Conservation (phyloP, 2,888 invertebrate species). For the Rhorus exstirpatorius region DNA sequence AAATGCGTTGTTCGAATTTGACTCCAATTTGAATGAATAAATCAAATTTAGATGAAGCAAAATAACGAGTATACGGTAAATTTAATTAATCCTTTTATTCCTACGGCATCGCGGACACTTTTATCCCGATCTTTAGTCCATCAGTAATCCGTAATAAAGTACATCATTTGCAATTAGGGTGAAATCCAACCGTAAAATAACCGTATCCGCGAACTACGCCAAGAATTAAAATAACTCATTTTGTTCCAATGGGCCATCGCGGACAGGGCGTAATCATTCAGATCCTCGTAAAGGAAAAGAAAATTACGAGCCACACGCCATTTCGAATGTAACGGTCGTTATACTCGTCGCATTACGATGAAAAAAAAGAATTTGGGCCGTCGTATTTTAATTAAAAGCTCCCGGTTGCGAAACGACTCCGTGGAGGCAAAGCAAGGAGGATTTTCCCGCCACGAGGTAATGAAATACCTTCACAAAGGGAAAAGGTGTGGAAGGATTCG, state of each 20-base stretch:
- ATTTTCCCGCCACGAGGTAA: constrained; percentile 54
- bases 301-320: neutral
- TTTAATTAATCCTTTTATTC: no score
- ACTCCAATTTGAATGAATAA: no score
- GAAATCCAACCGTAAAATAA: no score
- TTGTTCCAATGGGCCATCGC: constrained; percentile 2
- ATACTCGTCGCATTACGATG: constrained; percentile 60
- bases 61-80: no score
- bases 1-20: no score
- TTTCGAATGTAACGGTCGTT: constrained; percentile 49
- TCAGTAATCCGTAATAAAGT: no score
- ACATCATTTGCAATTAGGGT: no score
- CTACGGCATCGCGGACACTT: no score
- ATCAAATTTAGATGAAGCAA: no score
- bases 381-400: constrained; percentile 69
- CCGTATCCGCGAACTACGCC: no score
- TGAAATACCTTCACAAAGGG: constrained; percentile 65
- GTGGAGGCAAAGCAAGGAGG: constrained; percentile 25
- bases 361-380: constrained; percentile 21
- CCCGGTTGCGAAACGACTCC: constrained; percentile 28
- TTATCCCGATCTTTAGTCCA: no score
- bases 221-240: neutral
- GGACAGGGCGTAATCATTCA: constrained; percentile 16
- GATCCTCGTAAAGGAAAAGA: constrained; percentile 3
- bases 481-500: constrained; percentile 50